Percentiles rank a stretch among this genome's conserved stretches.
Evolutionary conservation across 2,113 vertebrate species (phyloP).

Genomic region (Acrocephalus kingi): DNA sequence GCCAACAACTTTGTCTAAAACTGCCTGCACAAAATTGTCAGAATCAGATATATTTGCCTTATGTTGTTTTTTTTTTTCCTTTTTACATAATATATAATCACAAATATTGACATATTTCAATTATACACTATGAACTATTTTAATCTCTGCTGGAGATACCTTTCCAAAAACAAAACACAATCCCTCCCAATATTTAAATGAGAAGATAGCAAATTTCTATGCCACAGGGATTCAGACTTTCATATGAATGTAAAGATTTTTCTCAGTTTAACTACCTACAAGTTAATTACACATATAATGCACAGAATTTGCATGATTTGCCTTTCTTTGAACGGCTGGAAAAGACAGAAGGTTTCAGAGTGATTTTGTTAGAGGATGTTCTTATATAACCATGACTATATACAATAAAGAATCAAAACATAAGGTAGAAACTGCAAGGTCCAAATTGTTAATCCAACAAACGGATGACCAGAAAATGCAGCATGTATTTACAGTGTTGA

Average conservation of each 20-base stretch:
- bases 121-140: not conserved
- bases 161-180: not conserved
- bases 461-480: not conserved
- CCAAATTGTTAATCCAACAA: slow-evolving; percentile 49
- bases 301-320: not conserved
- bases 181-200: not conserved
- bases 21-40: not conserved
- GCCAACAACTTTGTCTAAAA: not conserved
- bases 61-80: not conserved
- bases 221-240: not conserved
- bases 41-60: not conserved
- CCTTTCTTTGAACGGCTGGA: not conserved
- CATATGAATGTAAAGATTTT: not conserved
- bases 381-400: not conserved
- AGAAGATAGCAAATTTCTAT: not conserved
- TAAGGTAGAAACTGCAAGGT: slow-evolving; percentile 28
- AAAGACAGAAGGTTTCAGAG: not conserved
- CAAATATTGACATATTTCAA: not conserved
- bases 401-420: slow-evolving; percentile 13
- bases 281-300: not conserved
- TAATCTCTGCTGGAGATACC: not conserved
- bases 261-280: not conserved
- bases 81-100: not conserved
- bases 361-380: not conserved
- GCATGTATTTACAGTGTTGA: slow-evolving; percentile 50